Evolutionary conservation across 2,797 vertebrate genomes (phyloP).

Genomic region (Rousettus madagascariensis): DNA sequence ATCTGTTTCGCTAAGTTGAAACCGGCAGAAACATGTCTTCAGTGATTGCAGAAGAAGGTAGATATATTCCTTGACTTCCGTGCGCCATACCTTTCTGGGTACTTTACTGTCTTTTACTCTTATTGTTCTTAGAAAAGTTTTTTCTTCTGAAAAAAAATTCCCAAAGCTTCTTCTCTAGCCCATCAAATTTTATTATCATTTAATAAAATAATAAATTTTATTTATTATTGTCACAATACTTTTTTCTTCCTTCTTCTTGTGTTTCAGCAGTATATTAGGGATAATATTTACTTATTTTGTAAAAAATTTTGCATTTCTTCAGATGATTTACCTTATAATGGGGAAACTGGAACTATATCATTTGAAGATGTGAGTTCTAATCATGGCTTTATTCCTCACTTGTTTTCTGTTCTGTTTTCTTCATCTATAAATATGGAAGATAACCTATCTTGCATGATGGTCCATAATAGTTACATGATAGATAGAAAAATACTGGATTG

Average conservation of each 20-base stretch:
- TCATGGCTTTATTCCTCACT: background rate
- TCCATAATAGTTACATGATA: background rate
- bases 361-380: background rate
- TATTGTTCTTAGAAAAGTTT: background rate
- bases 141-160: constrained; percentile 42
- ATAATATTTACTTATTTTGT: background rate
- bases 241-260: background rate
- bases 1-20: background rate
- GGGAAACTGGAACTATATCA: background rate
- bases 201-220: too few relatives aligned
- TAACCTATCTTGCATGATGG: background rate
- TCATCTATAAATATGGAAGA: background rate
- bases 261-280: background rate
- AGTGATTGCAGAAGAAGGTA: background rate
- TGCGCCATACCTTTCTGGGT: background rate
- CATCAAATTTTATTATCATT: background rate
- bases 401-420: background rate
- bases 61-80: background rate
- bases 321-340: background rate
- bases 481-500: background rate
- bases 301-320: background rate
- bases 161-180: background rate
- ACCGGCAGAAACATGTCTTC: background rate
- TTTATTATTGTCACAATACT: background rate
- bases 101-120: background rate